phyloP scores from a whole-genome alignment of 2,888 invertebrate genomes.

The Metacarcinus magister region DNA sequence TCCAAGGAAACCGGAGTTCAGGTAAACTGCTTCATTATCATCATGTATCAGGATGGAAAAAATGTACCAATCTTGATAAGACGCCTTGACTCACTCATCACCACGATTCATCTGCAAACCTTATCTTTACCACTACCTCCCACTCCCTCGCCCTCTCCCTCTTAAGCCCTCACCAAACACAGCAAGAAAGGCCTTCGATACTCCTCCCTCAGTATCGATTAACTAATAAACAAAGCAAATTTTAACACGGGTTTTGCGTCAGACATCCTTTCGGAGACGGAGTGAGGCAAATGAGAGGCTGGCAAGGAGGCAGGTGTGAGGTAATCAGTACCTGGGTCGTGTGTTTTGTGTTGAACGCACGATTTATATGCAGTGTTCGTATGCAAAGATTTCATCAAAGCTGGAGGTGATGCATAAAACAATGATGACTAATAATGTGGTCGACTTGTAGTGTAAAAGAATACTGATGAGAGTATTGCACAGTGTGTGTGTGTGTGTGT shows the following conservation, averaged over 20 bases:
- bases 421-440: background rate
- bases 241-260: background rate
- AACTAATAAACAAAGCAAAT: background rate
- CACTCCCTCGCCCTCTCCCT: conserved; percentile 63
- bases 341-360: conserved; percentile 3
- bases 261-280: background rate
- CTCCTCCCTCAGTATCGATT: background rate
- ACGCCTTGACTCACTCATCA: background rate
- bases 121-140: conserved; percentile 9
- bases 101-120: background rate
- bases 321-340: background rate
- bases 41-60: background rate
- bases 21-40: conserved; percentile 45
- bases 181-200: background rate
- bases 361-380: background rate
- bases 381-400: background rate
- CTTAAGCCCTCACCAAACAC: background rate
- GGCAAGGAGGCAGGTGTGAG: background rate
- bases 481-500: conserved; percentile 56
- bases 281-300: conserved; percentile 6
- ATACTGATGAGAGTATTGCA: background rate
- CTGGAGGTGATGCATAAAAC: background rate
- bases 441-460: background rate
- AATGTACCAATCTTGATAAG: background rate
- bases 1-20: background rate